Evolutionary conservation across 2,797 vertebrate species (phyloP).

Genomic region (Pogonophryne albipinna): DNA sequence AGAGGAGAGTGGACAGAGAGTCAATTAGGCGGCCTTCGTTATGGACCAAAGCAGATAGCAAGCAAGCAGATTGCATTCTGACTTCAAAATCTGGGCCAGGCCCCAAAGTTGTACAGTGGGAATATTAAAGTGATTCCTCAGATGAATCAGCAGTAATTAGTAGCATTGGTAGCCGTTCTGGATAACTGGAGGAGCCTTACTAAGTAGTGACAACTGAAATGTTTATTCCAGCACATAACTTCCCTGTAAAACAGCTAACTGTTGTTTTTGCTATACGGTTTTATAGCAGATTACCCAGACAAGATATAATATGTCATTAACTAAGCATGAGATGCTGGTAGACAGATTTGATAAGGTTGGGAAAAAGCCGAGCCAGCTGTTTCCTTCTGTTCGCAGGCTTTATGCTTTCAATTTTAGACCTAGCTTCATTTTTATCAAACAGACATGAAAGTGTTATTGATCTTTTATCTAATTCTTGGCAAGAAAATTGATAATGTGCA

Average conservation of each 20-base stretch:
- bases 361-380: not conserved
- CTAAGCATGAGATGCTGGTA: not conserved
- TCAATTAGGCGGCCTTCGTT: conserved; percentile 50
- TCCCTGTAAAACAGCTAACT: not conserved
- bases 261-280: not conserved
- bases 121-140: conserved; percentile 66
- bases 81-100: conserved; percentile 62
- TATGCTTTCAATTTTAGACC: not conserved
- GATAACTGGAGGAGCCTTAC: conserved; percentile 26
- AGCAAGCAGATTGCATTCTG: conserved; percentile 60
- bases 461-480: not conserved
- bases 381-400: not conserved
- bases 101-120: conserved; percentile 61
- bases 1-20: conserved; percentile 48
- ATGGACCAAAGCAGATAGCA: conserved; percentile 62
- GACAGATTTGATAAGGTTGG: not conserved
- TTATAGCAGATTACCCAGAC: not conserved
- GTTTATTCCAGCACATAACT: not conserved
- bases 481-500: not conserved
- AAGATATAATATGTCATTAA: not conserved
- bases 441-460: not conserved
- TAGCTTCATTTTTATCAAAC: not conserved
- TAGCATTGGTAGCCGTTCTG: conserved; percentile 37
- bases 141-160: conserved; percentile 54
- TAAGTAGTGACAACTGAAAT: not conserved